Conservation (phyloP, 2,888 invertebrate species). For the Luperina nickerlii region DNA sequence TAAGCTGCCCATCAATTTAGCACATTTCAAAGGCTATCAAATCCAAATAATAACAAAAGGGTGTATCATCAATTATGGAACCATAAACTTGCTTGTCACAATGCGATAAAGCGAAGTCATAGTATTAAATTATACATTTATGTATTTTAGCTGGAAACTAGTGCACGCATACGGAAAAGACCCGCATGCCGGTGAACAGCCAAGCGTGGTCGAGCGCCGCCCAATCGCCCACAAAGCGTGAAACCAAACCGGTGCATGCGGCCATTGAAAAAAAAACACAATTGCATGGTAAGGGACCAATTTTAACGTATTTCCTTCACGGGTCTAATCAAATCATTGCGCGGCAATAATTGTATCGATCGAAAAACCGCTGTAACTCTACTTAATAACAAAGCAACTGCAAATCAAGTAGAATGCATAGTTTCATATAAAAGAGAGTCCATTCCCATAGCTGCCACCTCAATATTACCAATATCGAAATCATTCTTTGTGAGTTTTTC, state of each 20-base stretch:
- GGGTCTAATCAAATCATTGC: conserved; percentile 59
- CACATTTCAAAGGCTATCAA: conserved; percentile 17
- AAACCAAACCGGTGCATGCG: conserved; percentile 72
- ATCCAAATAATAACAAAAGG: background rate
- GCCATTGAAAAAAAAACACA: conserved; percentile 64
- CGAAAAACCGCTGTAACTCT: conserved; percentile 5
- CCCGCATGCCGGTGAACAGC: conserved; percentile 74
- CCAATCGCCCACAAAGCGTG: conserved; percentile 71
- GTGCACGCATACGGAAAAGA: conserved; percentile 80
- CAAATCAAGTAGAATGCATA: conserved; percentile 26
- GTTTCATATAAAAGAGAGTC: conserved; percentile 32
- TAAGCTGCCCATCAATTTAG: background rate
- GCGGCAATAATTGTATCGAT: conserved; percentile 48
- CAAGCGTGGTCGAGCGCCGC: conserved; percentile 74
- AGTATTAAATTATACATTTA: conserved; percentile 68
- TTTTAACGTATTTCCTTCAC: conserved; percentile 70
- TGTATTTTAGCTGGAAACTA: conserved; percentile 72
- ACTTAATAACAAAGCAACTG: conserved; percentile 20
- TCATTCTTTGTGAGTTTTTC: conserved; percentile 49
- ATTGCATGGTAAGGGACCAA: conserved; percentile 72
- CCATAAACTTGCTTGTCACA: conserved; percentile 15
- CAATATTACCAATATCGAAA: conserved; percentile 49
- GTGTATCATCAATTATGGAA: conserved; percentile 12
- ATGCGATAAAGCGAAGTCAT: conserved; percentile 58
- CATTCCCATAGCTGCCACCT: conserved; percentile 50